Conservation (phyloP, 2,113 vertebrate species). For the Chaetops frenatus region DNA sequence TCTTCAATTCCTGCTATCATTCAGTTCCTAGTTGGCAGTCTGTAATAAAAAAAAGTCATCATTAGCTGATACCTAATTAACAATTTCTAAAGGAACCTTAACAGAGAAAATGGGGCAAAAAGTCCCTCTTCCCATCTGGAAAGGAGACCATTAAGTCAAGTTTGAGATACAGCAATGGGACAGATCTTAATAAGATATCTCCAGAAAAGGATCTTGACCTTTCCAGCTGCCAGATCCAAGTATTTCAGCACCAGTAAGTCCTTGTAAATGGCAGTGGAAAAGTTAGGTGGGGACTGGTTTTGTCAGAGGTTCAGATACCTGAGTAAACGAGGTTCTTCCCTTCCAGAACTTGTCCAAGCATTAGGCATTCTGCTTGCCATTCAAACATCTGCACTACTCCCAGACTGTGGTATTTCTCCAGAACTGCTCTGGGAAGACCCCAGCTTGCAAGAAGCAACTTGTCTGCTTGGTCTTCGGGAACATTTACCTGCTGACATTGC, state of each 20-base stretch:
- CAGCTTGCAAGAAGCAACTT: constrained; percentile 88
- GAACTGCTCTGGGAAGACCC: constrained; percentile 85
- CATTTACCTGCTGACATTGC: constrained; percentile 61
- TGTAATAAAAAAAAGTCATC: background rate
- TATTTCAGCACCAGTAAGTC: background rate
- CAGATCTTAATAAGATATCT: background rate
- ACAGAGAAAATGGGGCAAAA: background rate
- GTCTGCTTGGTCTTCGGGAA: constrained; percentile 76
- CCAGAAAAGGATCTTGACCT: background rate
- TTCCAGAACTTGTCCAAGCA: constrained; percentile 83
- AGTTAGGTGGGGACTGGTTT: background rate
- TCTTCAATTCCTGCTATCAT: background rate
- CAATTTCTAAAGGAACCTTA: background rate
- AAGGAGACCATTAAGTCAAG: background rate
- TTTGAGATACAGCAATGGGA: background rate
- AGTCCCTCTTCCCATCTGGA: background rate
- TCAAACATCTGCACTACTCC: constrained; percentile 91
- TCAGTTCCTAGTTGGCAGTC: background rate
- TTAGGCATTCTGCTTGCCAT: constrained; percentile 96
- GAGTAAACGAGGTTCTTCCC: constrained; percentile 94
- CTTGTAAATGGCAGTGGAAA: background rate
- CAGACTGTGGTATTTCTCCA: constrained; percentile 84
- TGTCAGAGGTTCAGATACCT: constrained; percentile 70
- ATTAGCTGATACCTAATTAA: background rate
- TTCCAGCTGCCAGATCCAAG: background rate